These are phyloP conservation scores for Chaetodon trifascialis DNA, from an alignment of 2,113 vertebrate species.

Conservation along the genomic window DNA sequence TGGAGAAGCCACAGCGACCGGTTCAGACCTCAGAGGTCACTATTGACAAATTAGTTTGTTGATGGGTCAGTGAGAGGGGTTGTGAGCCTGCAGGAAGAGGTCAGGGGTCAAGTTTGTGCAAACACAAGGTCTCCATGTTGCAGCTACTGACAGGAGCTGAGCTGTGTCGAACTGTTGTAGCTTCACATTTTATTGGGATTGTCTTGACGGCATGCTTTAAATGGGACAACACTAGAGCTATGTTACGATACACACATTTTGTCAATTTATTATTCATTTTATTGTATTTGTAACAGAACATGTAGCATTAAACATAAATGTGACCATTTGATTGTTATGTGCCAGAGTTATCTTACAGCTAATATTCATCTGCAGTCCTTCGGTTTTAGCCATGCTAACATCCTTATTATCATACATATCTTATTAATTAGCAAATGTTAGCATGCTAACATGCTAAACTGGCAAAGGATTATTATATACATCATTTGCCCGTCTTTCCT, in stretches of 20 bases:
- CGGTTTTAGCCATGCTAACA: too few species aligned
- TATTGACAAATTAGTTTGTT: conserved; percentile 77
- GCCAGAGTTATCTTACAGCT: too few species aligned
- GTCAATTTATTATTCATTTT: too few species aligned
- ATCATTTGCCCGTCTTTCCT: not conserved
- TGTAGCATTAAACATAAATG: not conserved
- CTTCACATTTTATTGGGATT: not conserved
- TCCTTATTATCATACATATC: too few species aligned
- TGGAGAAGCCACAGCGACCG: not conserved
- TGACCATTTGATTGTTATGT: not conserved
- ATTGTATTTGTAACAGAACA: not conserved
- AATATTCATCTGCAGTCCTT: too few species aligned
- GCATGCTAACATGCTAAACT: not conserved
- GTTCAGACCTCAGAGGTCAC: conserved; percentile 48
- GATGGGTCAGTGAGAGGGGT: conserved; percentile 75
- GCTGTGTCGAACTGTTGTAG: not conserved
- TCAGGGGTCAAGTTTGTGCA: conserved; percentile 71
- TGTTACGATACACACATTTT: too few species aligned
- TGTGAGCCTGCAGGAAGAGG: conserved; percentile 54
- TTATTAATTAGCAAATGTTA: not conserved
- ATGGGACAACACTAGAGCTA: not conserved
- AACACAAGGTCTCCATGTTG: conserved; percentile 48
- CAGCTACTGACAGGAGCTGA: conserved; percentile 37
- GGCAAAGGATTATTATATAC: not conserved
- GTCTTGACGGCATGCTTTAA: not conserved